Base-by-base conservation (phyloP, 2,888 invertebrate species). In the Drymonia ruficornis region DNA sequence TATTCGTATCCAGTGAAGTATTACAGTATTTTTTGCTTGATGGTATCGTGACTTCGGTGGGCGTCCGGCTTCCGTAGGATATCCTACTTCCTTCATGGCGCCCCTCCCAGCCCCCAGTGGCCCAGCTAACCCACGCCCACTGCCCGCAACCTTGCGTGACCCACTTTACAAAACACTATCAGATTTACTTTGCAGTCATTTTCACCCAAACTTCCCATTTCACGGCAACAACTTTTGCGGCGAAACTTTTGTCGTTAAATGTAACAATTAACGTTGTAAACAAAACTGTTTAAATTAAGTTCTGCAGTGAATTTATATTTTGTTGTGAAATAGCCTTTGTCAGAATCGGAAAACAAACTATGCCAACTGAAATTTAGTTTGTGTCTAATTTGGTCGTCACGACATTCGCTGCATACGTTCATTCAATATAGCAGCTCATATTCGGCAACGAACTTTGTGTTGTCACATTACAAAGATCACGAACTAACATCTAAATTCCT, bases 41-140 rank as follows among this genome's bases (percentile, higher is more conserved):
- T 83, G 83, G 52, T 77, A 86, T 85, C 84, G 65, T 60, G 55
- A 69, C 78, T 71, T 74, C 78, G 74, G 76, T 69, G 63, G 55
- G 62, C 70, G 77, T 78, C 78, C 80, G 76, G 75, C 80, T 84
- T 86, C 84, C 85, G 82, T 80, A 79, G 84, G 76, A 83, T 83
- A 85, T 84, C 77, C 84, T 82, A 80, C 76, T 83, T 83, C 72
- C 78, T 84, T 88, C 53, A 70, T 66, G 12, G 15, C 74, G 61
- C 57, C 67, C 66, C 66, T 65, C 67, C 63, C 66, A 52, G 57
- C 73, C 71, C 72, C 66, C 53, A 55, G 54, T 65, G 52, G 50
- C 66, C 58, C 56, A 63, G 56, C 59, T 56, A n/a, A 51, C 50
- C 46, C 59, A 50, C 48, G 49, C 45, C 50, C 53, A 69, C 67